Evolutionary conservation across 1,140 invertebrate species (phyloP), one percentile per base, ranked within the genome.

Genomic region (Cecropterus lyciades): DNA sequence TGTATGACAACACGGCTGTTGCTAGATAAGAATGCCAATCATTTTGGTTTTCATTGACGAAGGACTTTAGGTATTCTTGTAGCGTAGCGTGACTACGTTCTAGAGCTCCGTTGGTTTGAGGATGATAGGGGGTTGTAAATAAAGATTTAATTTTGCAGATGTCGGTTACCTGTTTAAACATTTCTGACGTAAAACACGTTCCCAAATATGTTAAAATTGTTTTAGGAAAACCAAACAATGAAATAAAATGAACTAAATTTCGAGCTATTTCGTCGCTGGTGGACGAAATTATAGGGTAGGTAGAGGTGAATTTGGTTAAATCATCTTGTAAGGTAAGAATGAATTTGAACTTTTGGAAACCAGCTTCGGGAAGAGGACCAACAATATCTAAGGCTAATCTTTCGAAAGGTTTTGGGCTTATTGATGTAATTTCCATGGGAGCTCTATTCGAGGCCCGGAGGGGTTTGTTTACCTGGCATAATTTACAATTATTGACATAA

Each of bases 161-260:
- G 46, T 77, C 77, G 3, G 66, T 73, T 0, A 88, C 5, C 69
- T 82, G 66, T 70, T 80, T 84, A 51, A 87, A 75, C 27, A 82
- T 16, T 3, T 81, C 69, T 0, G 75, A 86, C 3, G 69, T 79
- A 43, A 89, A 90, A 43, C 80, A 69, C 9, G 79, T 70, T 7
- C 84, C 87, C 73, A 82, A 59, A 55, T 92, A 84, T 0, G 78
- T 77, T 10, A 85, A 15, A 8, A 91, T 72, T 0, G 8, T 71
- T 76, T 81, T 71, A 6, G 80, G 84, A 16, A 86, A 79, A 3
- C 81, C 84, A 63, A 88, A 76, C n/a, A 74, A 37, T 4, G 75
- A 79, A 85, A 48, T 0, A 84, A 82, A 85, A 70, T 78, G 70
- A n/a, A 85, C 51, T 0, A 84, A 59, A 13, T 63, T 55, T 27